Base-by-base conservation (phyloP, 2,113 vertebrate species). In the Periophthalmodon schlosseri region DNA sequence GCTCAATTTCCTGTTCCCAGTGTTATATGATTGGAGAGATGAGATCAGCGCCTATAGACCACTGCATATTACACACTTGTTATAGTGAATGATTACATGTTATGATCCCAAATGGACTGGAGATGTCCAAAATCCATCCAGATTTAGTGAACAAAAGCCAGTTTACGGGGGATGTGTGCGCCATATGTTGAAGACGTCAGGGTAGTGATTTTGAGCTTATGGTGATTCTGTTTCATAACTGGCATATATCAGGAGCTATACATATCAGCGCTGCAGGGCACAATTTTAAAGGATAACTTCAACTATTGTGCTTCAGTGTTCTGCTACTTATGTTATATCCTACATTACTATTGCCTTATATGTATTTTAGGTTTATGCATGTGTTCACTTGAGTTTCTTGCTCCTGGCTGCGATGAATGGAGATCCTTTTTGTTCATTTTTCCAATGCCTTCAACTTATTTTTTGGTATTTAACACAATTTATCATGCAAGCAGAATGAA, bases 1-100 rank as follows among this genome's bases (percentile, higher is more conserved):
- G 21, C 46, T 78, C 88, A 92, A 94, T 93, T 92, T 94, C 91
- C 93, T 91, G 89, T 88, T 65, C 79, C 8, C 70, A 82, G 82
- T 15, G 72, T 73, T 66, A 68, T 83, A 60, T 83, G 87, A 91
- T 85, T 79, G 78, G 52, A 68, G 73, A 78, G 78, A 88, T 87
- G 76, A 75, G 84, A 83, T 86, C 84, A 70, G 77, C 76, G 77
- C 23, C 33, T 72, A 68, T 24, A 73, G 15, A 77, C 68, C 58
- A 36, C 44, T 56, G 56, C 61, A 79, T 54, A 74, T 54, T 68
- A 67, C 52, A 68, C 39, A 70, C 72, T 79, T 74, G 72, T 81
- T 77, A 49, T 34, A 80, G 50, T 71, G 56, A 46, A 66, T 61
- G 69, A 80, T 65, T 81, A 49, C 60, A 79, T 80, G 13, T 50